Evolutionary conservation across 2,888 invertebrate genomes (phyloP).

Genomic region (Aethes cnicana): DNA sequence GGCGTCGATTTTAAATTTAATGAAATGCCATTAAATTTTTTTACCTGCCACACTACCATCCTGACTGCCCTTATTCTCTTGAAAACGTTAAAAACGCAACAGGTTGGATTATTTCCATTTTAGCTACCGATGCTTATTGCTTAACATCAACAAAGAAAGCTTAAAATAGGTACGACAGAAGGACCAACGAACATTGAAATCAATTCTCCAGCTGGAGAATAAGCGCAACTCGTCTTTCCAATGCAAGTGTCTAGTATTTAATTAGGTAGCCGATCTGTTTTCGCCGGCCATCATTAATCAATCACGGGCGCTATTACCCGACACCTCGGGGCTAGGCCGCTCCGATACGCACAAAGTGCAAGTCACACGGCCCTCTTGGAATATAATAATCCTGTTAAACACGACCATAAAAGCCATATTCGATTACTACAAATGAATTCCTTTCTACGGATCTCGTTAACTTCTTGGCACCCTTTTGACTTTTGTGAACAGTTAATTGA

Average conservation of each 20-base stretch:
- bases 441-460: slow-evolving; percentile 59
- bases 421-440: slow-evolving; percentile 79
- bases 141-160: too few relatives aligned
- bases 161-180: too few relatives aligned
- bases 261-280: slow-evolving; percentile 75
- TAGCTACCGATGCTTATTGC: too few relatives aligned
- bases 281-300: slow-evolving; percentile 79
- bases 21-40: too few relatives aligned
- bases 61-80: too few relatives aligned
- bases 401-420: slow-evolving; percentile 78
- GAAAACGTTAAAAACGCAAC: too few relatives aligned
- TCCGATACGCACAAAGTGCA: slow-evolving; percentile 63
- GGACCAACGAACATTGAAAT: background rate
- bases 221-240: background rate
- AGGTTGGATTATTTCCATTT: too few relatives aligned
- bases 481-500: slow-evolving; percentile 29
- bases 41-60: too few relatives aligned
- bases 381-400: slow-evolving; percentile 82
- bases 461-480: slow-evolving; percentile 56
- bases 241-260: slow-evolving; percentile 58
- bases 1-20: too few relatives aligned
- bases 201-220: background rate
- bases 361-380: slow-evolving; percentile 79
- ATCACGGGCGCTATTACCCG: slow-evolving; percentile 72
- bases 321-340: slow-evolving; percentile 64